Conservation (phyloP, 2,888 invertebrate genomes). For the Stratiomys singularior region DNA sequence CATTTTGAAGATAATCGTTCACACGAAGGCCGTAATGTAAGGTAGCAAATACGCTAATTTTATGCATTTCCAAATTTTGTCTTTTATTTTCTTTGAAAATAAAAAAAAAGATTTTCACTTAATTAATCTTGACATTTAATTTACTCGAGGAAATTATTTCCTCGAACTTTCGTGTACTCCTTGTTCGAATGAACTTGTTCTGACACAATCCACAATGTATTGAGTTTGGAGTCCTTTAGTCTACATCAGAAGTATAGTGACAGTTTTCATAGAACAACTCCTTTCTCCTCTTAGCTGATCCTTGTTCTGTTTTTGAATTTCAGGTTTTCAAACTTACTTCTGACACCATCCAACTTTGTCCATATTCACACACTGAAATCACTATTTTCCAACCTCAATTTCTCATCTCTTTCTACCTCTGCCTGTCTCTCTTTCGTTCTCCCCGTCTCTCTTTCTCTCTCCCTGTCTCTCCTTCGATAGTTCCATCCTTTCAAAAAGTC, state of each 20-base stretch:
- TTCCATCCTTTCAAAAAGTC: background rate
- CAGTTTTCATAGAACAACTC: background rate
- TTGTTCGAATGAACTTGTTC: constrained; percentile 12
- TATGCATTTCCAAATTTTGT: no score
- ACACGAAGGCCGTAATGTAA: no score
- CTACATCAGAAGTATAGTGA: background rate
- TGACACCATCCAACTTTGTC: background rate
- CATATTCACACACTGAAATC: no score
- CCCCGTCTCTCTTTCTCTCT: background rate
- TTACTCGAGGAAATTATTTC: constrained; percentile 40
- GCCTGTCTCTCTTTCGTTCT: background rate
- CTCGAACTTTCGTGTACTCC: constrained; percentile 36
- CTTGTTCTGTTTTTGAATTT: background rate
- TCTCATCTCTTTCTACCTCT: no score
- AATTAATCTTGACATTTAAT: constrained; percentile 46
- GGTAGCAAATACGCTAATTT: no score
- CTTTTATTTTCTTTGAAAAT: background rate
- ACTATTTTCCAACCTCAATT: no score
- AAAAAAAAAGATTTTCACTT: constrained; percentile 29
- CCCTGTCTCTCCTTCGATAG: background rate
- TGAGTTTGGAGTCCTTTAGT: background rate
- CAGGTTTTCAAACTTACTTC: background rate
- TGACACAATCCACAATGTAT: background rate
- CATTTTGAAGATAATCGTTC: no score
- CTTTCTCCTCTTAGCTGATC: background rate